Percentiles rank a stretch among this genome's conserved stretches.
phyloP scores from a whole-genome alignment of 2,113 vertebrate genomes.

The Limnothrissa miodon region DNA sequence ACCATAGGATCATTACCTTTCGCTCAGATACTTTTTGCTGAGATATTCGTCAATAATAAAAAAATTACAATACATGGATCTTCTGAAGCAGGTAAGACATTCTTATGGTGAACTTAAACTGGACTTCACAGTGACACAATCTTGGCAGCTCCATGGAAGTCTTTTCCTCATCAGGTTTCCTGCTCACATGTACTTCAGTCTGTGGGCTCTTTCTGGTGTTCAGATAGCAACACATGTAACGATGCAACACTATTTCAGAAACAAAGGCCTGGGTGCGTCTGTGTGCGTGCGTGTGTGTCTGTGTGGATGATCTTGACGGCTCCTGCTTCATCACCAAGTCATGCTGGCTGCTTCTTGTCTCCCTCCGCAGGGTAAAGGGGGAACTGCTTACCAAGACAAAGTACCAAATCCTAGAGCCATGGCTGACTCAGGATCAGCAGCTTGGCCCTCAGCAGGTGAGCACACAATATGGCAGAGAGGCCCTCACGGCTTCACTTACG shows the following conservation, averaged over 20 bases:
- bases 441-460: not conserved
- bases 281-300: no score
- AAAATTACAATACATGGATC: not conserved
- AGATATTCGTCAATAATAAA: not conserved
- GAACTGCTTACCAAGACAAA: not conserved
- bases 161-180: not conserved
- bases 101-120: slow-evolving; percentile 5
- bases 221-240: slow-evolving; percentile 14
- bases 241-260: not conserved
- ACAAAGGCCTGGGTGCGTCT: not conserved
- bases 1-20: not conserved
- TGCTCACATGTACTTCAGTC: not conserved
- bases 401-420: not conserved
- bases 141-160: not conserved
- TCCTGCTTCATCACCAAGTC: not conserved
- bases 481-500: not conserved
- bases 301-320: not conserved
- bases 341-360: not conserved
- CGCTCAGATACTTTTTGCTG: not conserved
- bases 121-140: slow-evolving; percentile 5
- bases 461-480: not conserved
- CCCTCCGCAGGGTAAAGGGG: not conserved
- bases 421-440: not conserved
- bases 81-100: not conserved
- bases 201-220: not conserved